These are phyloP conservation scores for Lagorchestes hirsutus DNA, from an alignment of 2,797 vertebrate genomes.

Conservation along the genomic window DNA sequence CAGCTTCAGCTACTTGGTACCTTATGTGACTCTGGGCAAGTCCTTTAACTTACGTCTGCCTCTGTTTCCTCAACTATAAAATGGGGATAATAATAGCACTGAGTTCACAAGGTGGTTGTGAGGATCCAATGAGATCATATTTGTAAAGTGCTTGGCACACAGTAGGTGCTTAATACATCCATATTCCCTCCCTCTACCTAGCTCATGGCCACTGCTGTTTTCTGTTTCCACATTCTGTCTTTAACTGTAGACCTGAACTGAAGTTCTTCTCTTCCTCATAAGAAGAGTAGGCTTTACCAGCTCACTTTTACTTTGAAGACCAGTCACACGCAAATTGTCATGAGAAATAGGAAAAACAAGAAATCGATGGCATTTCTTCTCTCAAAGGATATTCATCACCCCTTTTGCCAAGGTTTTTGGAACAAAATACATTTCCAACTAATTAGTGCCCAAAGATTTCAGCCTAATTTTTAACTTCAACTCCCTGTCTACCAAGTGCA, in stretches of 20 bases:
- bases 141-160: background rate
- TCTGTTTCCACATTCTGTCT: background rate
- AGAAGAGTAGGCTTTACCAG: background rate
- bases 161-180: background rate
- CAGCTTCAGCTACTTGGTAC: background rate
- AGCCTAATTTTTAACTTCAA: background rate
- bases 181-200: too few species aligned
- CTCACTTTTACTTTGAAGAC: background rate
- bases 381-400: background rate
- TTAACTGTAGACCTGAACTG: background rate
- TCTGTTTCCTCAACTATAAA: background rate
- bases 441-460: background rate
- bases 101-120: background rate
- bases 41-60: background rate
- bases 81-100: background rate
- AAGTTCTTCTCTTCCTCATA: background rate
- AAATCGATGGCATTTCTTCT: background rate
- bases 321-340: background rate
- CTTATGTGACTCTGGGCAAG: background rate
- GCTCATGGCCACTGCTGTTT: background rate
- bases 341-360: background rate
- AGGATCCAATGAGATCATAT: background rate
- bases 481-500: background rate
- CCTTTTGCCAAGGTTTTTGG: background rate
- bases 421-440: background rate